These are phyloP conservation scores for Pyrochroa serraticornis DNA, from an alignment of 2,888 invertebrate species.

Conservation along the genomic window DNA sequence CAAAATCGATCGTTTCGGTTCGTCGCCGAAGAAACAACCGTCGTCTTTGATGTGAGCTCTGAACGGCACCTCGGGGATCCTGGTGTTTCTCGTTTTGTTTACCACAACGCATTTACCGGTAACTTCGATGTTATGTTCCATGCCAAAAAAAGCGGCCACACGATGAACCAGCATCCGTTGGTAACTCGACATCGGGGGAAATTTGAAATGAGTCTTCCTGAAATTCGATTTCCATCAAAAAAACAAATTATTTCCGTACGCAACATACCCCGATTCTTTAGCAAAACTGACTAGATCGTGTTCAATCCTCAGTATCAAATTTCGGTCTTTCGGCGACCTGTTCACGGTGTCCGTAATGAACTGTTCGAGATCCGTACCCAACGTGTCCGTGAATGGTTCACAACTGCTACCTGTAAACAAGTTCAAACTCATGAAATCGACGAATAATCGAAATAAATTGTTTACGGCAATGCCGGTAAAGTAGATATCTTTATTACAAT, in stretches of 20 bases:
- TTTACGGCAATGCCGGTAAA: too few species aligned
- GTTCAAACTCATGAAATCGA: too few species aligned
- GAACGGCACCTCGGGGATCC: conserved; percentile 74
- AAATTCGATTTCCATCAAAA: too few species aligned
- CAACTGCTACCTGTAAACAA: conserved; percentile 72
- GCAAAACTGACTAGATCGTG: conserved; percentile 84
- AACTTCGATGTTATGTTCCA: conserved; percentile 92
- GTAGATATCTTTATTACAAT: too few species aligned
- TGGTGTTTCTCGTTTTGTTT: conserved; percentile 75
- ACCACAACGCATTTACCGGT: conserved; percentile 83
- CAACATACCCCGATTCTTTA: conserved; percentile 76
- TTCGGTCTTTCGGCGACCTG: conserved; percentile 86
- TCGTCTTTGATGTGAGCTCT: conserved; percentile 73
- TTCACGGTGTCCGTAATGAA: conserved; percentile 92
- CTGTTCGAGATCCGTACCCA: conserved; percentile 80
- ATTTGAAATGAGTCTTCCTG: conserved; percentile 81
- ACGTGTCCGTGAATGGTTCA: conserved; percentile 74
- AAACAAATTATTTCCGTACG: not conserved
- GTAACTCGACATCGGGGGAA: conserved; percentile 94
- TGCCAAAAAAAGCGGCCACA: conserved; percentile 90
- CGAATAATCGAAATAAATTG: too few species aligned
- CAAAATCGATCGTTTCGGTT: conserved; percentile 78
- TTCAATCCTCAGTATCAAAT: conserved; percentile 85
- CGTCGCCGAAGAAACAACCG: conserved; percentile 66
- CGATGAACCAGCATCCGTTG: conserved; percentile 96